phyloP scores from a whole-genome alignment of 2,797 vertebrate species.

The Masticophis lateralis region DNA sequence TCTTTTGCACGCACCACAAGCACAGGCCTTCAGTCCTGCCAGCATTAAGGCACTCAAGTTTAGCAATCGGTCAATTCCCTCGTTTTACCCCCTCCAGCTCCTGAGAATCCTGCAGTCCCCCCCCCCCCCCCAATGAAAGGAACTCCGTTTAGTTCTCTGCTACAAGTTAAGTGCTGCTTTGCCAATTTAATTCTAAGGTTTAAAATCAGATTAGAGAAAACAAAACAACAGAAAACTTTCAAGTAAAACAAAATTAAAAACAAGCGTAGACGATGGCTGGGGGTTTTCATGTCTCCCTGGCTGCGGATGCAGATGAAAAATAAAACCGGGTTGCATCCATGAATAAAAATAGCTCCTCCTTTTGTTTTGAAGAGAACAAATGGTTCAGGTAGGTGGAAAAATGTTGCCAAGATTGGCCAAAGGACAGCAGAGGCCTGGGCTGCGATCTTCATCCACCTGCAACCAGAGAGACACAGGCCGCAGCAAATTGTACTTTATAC shows the following conservation, averaged over 20 bases:
- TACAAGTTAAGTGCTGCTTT: background rate
- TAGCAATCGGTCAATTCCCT: background rate
- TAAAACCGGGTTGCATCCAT: background rate
- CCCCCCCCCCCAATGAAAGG: background rate
- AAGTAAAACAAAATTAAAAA: background rate
- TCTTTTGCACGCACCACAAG: background rate
- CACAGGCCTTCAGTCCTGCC: background rate
- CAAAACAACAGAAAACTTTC: background rate
- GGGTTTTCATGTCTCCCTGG: background rate
- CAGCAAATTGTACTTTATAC: background rate
- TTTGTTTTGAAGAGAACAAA: background rate
- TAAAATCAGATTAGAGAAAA: background rate
- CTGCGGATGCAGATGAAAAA: background rate
- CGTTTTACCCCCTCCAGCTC: background rate
- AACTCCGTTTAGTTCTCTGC: background rate
- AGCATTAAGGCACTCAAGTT: conserved; percentile 7
- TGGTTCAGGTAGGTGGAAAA: background rate
- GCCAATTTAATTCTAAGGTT: background rate
- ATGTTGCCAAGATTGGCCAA: background rate
- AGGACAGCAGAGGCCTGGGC: background rate
- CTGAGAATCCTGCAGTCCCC: background rate
- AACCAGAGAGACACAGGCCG: background rate
- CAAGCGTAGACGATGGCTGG: background rate
- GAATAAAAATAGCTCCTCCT: background rate
- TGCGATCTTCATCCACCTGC: background rate